phyloP scores from a whole-genome alignment of 2,113 vertebrate species.

The Cynocephalus volans region DNA sequence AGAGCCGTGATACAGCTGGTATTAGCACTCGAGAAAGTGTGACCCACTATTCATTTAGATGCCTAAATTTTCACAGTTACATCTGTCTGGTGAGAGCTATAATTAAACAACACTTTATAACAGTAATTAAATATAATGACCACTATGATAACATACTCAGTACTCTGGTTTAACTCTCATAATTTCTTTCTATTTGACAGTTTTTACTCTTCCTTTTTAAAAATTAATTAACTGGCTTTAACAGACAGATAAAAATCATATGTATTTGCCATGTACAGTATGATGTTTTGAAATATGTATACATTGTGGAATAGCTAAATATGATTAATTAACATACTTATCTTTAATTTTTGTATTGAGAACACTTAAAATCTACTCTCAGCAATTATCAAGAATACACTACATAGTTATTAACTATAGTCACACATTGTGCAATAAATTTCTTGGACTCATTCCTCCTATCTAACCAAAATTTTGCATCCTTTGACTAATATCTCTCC shows the following conservation, averaged over 20 bases:
- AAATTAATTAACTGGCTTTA: not conserved
- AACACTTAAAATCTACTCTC: not conserved
- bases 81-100: constrained; percentile 24
- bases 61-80: constrained; percentile 11
- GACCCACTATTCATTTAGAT: not conserved
- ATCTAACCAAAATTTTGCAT: too few species aligned
- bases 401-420: too few species aligned
- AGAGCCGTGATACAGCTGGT: not conserved
- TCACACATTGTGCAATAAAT: too few species aligned
- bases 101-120: constrained; percentile 45
- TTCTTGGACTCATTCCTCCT: too few species aligned
- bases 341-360: not conserved
- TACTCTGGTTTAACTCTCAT: not conserved
- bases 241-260: not conserved
- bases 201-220: not conserved
- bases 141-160: not conserved
- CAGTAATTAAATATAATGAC: constrained; percentile 50
- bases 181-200: not conserved
- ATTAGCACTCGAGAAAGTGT: not conserved
- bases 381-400: too few species aligned
- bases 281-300: not conserved
- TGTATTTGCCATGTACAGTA: not conserved
- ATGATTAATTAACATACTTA: not conserved
- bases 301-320: not conserved
- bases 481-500: not conserved